phyloP scores from a whole-genome alignment of 2,113 vertebrate species.

The Empidonax alnorum region DNA sequence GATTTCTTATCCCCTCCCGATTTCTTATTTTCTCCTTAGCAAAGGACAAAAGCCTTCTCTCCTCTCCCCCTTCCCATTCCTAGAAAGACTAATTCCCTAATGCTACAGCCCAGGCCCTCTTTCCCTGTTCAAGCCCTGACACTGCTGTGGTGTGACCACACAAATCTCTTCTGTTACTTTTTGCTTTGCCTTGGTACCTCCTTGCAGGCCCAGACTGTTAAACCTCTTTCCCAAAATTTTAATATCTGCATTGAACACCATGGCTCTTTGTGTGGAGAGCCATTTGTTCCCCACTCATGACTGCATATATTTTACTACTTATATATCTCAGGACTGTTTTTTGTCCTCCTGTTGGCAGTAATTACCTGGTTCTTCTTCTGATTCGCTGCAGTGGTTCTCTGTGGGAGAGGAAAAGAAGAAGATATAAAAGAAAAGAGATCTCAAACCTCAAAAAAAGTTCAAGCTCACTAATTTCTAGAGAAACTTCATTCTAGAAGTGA shows the following conservation, averaged over 20 bases:
- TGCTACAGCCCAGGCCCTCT: not conserved
- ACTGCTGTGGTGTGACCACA: not conserved
- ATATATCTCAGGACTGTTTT: not conserved
- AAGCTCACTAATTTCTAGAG: not conserved
- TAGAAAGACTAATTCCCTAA: not conserved
- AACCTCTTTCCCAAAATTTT: not conserved
- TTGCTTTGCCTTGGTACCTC: not conserved
- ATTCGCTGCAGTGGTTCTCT: not conserved
- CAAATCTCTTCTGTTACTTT: not conserved
- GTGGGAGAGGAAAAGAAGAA: not conserved
- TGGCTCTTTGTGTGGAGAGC: not conserved
- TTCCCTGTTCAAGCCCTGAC: not conserved
- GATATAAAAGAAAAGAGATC: not conserved
- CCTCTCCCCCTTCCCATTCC: not conserved
- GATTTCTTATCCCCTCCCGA: not conserved
- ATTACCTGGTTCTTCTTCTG: constrained; percentile 42
- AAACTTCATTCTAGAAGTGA: not conserved
- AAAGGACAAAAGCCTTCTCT: not conserved
- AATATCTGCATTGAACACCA: not conserved
- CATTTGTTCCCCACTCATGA: not conserved
- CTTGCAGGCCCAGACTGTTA: not conserved
- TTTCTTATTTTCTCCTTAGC: not conserved
- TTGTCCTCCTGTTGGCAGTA: not conserved
- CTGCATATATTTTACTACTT: not conserved
- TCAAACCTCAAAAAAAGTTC: not conserved